Evolutionary conservation across 2,797 vertebrate genomes (phyloP).

Genomic region (Hylomyscus alleni): DNA sequence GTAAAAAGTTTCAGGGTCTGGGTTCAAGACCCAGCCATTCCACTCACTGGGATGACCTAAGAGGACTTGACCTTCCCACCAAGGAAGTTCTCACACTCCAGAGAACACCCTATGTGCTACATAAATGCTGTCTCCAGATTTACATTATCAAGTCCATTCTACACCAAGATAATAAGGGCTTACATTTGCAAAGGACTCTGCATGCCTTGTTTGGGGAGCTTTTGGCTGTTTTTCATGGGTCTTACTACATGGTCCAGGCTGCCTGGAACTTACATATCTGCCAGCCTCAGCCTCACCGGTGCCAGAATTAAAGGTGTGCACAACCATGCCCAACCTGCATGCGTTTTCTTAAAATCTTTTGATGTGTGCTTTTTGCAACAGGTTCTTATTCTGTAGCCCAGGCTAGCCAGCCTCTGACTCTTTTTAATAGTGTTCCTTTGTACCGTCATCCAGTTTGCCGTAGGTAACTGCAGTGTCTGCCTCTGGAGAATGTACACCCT

Average conservation of each 20-base stretch:
- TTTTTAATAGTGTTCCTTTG: background rate
- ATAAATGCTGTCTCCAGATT: background rate
- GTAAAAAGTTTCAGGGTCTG: background rate
- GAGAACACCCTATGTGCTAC: background rate
- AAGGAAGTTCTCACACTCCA: constrained; percentile 14
- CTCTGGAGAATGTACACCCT: background rate
- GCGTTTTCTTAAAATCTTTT: background rate
- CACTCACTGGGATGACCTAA: background rate
- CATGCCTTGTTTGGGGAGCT: background rate
- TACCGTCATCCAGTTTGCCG: background rate
- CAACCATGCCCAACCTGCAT: background rate
- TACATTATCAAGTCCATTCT: background rate
- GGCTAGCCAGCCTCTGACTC: background rate
- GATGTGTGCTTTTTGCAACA: background rate
- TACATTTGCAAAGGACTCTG: background rate
- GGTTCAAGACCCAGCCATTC: background rate
- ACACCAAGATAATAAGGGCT: constrained; percentile 46
- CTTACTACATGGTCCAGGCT: background rate
- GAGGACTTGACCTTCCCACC: background rate
- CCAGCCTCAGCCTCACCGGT: background rate
- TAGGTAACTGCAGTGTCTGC: background rate
- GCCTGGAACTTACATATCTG: background rate
- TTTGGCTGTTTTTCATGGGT: background rate
- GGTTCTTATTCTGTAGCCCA: background rate
- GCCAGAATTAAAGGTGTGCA: background rate